These are phyloP conservation scores for Sebastes hopkinsi DNA, from an alignment of 2,797 vertebrate genomes.

Conservation along the genomic window DNA sequence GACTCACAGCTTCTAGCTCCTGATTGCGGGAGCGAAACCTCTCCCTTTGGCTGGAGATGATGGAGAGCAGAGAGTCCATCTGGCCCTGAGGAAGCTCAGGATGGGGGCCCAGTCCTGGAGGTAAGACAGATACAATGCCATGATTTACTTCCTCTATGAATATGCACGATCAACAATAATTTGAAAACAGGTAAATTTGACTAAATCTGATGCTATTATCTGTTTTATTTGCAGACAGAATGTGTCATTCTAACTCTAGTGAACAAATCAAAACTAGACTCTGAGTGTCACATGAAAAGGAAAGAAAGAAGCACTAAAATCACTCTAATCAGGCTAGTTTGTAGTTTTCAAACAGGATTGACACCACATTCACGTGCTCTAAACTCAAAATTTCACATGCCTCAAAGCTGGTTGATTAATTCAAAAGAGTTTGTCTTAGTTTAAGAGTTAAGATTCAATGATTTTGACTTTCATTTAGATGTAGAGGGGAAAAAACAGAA, in stretches of 20 bases:
- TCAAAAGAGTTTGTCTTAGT: not conserved
- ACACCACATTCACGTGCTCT: not conserved
- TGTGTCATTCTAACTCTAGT: not conserved
- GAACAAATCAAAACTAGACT: not conserved
- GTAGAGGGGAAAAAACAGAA: not conserved
- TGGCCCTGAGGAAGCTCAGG: conserved; percentile 89
- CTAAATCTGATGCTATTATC: not conserved
- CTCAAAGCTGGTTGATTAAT: not conserved
- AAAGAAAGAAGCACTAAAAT: not conserved
- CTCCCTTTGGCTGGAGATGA: conserved; percentile 98
- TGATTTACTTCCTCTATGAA: not conserved
- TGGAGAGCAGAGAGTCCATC: conserved; percentile 95
- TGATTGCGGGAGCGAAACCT: conserved; percentile 94
- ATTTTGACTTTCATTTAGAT: not conserved
- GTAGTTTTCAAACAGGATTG: too few species aligned
- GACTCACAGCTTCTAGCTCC: conserved; percentile 90
- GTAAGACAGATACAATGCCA: not conserved
- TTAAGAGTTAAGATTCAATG: not conserved
- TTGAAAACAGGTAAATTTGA: not conserved
- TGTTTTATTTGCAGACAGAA: not conserved
- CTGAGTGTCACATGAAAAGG: not conserved
- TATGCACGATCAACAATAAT: not conserved
- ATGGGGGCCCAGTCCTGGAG: conserved; percentile 41
- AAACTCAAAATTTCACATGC: not conserved
- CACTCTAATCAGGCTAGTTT: conserved; percentile 3